Conservation (phyloP, 2,888 invertebrate species). For the Melanchra persicariae region DNA sequence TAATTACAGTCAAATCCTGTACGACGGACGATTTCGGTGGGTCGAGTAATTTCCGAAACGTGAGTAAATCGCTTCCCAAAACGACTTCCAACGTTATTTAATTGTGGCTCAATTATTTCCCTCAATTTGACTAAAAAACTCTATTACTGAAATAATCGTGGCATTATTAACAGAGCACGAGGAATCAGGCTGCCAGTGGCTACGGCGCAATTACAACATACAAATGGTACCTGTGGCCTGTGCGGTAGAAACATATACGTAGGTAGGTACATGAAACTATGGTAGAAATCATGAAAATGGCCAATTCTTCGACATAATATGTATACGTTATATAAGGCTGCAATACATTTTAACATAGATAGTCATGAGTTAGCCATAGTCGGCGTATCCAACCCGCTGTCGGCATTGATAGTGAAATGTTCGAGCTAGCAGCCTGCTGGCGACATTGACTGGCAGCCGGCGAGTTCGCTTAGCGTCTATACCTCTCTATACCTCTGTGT, state of each 20-base stretch:
- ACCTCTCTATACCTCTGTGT: neutral
- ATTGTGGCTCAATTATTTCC: constrained; percentile 32
- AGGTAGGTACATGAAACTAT: neutral
- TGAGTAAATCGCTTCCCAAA: constrained; percentile 33
- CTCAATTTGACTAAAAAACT: constrained; percentile 35
- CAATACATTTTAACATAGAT: neutral
- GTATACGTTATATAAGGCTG: too few species aligned
- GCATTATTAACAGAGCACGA: neutral
- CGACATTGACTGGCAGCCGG: neutral
- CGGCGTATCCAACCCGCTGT: neutral
- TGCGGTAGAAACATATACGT: neutral
- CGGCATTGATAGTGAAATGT: constrained; percentile 1
- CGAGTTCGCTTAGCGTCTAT: neutral
- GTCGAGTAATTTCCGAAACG: constrained; percentile 29
- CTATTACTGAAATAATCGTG: constrained; percentile 4
- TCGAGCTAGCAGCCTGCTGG: neutral
- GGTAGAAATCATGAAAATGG: too few species aligned
- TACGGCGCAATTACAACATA: neutral
- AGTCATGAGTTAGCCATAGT: neutral
- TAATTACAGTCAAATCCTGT: constrained; percentile 40
- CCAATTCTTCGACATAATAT: too few species aligned
- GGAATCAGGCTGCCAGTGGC: neutral
- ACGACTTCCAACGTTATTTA: constrained; percentile 18
- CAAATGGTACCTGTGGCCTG: neutral
- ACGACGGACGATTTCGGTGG: constrained; percentile 18